These are phyloP conservation scores for Mycteria americana DNA, from an alignment of 2,797 vertebrate species.

Conservation along the genomic window DNA sequence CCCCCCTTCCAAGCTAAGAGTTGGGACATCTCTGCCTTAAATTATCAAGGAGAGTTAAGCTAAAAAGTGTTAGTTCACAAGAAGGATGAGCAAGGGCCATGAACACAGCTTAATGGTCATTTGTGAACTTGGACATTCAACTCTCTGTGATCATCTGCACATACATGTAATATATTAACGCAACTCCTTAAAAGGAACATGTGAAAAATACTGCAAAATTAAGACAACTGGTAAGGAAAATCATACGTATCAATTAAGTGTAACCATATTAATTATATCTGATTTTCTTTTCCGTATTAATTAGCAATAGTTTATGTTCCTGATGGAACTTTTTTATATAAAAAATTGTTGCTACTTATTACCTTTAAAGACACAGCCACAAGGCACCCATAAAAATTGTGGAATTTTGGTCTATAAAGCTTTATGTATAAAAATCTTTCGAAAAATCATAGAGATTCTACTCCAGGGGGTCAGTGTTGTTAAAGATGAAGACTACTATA, in stretches of 20 bases:
- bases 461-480: background rate
- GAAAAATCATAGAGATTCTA: background rate
- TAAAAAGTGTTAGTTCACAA: background rate
- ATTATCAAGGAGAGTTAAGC: background rate
- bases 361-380: background rate
- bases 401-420: background rate
- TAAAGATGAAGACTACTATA: background rate
- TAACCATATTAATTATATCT: background rate
- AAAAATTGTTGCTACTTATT: background rate
- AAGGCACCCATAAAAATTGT: background rate
- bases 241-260: background rate
- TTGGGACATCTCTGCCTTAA: background rate
- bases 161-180: background rate
- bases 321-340: background rate
- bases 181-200: background rate
- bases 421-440: background rate
- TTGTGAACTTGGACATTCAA: background rate
- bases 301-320: background rate
- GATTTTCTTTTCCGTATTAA: background rate
- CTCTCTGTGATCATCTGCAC: background rate
- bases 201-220: background rate
- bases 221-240: background rate
- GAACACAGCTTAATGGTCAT: background rate
- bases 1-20: background rate
- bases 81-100: background rate